Percentiles rank a stretch among this genome's conserved stretches.
Evolutionary conservation across 1,140 invertebrate species (phyloP).

Genomic region (Atopsyche davidsoni): DNA sequence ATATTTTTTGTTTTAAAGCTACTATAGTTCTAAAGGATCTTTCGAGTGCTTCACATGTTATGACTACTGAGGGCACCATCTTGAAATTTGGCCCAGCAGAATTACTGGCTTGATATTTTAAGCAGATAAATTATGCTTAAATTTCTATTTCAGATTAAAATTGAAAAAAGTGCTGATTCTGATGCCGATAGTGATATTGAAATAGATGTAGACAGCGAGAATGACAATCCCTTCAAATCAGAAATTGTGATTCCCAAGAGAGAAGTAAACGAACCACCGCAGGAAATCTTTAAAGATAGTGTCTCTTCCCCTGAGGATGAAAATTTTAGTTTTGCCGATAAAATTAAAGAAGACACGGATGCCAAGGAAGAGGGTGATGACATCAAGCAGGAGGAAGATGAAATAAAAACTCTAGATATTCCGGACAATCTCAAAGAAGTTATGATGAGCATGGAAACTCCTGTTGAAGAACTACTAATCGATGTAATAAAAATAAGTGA

Average conservation of each 20-base stretch:
- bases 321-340: not conserved
- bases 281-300: not conserved
- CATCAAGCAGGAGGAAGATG: not conserved
- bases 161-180: conserved; percentile 42
- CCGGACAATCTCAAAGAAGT: conserved; percentile 10
- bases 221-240: conserved; percentile 28
- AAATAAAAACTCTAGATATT: conserved; percentile 16
- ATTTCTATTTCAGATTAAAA: conserved; percentile 31
- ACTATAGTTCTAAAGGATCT: no score
- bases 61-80: no score
- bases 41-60: no score
- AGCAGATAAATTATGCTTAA: not conserved
- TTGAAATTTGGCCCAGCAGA: no score
- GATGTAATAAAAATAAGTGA: conserved; percentile 42
- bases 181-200: conserved; percentile 52
- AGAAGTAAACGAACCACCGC: not conserved
- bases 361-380: not conserved
- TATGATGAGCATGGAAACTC: conserved; percentile 33
- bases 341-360: not conserved
- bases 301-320: not conserved
- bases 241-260: not conserved
- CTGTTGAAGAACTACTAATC: conserved; percentile 43
- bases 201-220: conserved; percentile 51
- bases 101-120: not conserved
- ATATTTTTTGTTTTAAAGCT: no score